Evolutionary conservation across 1,140 invertebrate species (phyloP).

Genomic region (Formica exsecta): DNA sequence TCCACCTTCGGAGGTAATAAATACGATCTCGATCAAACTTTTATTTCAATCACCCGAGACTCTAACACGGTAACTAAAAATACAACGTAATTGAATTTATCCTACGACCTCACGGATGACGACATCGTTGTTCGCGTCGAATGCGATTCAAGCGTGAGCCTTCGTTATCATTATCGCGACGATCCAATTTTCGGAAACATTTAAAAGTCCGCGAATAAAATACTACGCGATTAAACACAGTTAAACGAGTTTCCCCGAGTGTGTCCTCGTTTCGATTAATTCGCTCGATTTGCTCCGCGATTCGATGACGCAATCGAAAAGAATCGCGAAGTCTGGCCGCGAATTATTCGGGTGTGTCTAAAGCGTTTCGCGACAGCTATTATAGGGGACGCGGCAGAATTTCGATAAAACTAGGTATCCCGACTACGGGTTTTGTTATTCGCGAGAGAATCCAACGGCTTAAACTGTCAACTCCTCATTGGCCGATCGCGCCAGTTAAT

Average conservation of each 20-base stretch:
- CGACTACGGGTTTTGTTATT: neutral
- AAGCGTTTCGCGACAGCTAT: neutral
- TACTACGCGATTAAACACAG: conserved; percentile 5
- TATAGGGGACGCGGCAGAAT: neutral
- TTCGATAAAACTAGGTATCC: conserved; percentile 18
- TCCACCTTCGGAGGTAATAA: neutral
- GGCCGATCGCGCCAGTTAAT: conserved; percentile 65
- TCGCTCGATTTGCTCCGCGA: conserved; percentile 29
- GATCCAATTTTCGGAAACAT: neutral
- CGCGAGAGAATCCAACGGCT: neutral
- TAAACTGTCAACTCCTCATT: conserved; percentile 59
- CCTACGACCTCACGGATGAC: neutral
- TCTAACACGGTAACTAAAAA: conserved; percentile 15
- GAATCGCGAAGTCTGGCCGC: neutral
- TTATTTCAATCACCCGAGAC: conserved; percentile 21
- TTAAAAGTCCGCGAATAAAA: neutral
- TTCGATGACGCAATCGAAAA: neutral
- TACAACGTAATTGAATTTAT: conserved; percentile 21
- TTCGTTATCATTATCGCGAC: neutral
- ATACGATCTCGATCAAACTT: conserved; percentile 19
- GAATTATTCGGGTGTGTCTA: neutral
- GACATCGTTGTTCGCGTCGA: neutral
- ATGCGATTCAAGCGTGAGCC: neutral
- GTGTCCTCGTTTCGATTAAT: conserved; percentile 70
- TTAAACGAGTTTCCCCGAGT: neutral